Base-by-base conservation (phyloP, 2,113 vertebrate species). In the Chroicocephalus ridibundus region DNA sequence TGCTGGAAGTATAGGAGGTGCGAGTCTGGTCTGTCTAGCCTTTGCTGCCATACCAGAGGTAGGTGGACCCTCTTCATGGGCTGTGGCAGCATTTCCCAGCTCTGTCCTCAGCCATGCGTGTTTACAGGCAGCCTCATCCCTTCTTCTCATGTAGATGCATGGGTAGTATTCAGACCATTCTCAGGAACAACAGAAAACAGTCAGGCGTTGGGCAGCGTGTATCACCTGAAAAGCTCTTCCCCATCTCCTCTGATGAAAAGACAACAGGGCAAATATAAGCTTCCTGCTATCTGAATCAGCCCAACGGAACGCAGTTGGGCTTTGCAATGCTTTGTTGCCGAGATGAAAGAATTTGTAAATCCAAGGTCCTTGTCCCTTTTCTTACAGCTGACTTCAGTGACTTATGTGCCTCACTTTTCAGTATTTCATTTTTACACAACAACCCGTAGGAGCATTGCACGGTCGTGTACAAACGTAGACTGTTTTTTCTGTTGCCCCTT, bases 161-260 rank as follows among this genome's bases (percentile, higher is more conserved):
- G 52, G 13, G 10, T 8, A 10, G 13, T 4, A 11, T 19, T 80
- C 62, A 94, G 44, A 40, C 12, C 16, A 2, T 54, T 57, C 21
- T 31, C 0, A 0, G 36, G 42, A 38, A 11, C 18, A 66, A 0
- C 0, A 64, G 47, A 44, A 76, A 21, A 15, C 10, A 14, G 31
- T 1, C 49, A 31, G 31, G 31, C 52, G 15, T 20, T 58, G 51
- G 27, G 51, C 51, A 82, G 26, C 1, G 5, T 9, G 6, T 42
- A 8, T 61, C 6, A 1, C 10, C 68, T 32, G 38, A 34, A 54
- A 49, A 78, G 22, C 29, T 38, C 38, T 89, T 58, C n/a, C 26
- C 36, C 15, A 1, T 78, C 40, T 57, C 32, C 44, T 47, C 51
- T 82, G 52, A 54, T n/a, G 34, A 26, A 46, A 86, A 78, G 57